Evolutionary conservation across 2,888 invertebrate genomes (phyloP).

Genomic region (Andrena fulva): DNA sequence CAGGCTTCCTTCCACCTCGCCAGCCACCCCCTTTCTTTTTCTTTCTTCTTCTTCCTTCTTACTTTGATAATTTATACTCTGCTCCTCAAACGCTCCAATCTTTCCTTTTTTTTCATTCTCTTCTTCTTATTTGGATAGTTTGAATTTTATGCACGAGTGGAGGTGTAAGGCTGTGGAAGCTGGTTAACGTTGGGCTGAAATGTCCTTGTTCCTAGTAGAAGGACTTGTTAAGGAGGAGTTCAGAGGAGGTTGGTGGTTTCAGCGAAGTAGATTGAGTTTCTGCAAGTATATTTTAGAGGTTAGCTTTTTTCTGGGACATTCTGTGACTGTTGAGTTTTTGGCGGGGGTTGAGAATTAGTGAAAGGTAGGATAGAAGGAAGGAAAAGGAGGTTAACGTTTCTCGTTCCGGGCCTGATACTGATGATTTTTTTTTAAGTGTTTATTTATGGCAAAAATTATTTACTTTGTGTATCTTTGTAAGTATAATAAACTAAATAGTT

Average conservation of each 20-base stretch:
- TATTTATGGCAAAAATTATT: no score
- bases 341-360: no score
- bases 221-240: no score
- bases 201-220: neutral
- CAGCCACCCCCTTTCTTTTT: neutral
- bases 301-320: no score
- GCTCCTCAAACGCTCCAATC: neutral
- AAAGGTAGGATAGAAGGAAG: no score
- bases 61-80: conserved; percentile 7
- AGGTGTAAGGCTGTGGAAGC: neutral
- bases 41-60: neutral
- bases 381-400: no score
- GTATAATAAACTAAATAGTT: no score
- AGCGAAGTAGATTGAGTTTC: neutral
- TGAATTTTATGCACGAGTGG: neutral
- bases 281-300: neutral
- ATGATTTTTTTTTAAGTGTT: no score
- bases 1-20: neutral
- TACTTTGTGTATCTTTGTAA: no score
- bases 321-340: no score
- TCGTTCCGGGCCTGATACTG: no score
- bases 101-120: neutral
- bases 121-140: neutral
- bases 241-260: neutral
- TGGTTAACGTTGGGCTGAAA: neutral